Conservation (phyloP, 2,888 invertebrate genomes). For the Cosmia trapezina region DNA sequence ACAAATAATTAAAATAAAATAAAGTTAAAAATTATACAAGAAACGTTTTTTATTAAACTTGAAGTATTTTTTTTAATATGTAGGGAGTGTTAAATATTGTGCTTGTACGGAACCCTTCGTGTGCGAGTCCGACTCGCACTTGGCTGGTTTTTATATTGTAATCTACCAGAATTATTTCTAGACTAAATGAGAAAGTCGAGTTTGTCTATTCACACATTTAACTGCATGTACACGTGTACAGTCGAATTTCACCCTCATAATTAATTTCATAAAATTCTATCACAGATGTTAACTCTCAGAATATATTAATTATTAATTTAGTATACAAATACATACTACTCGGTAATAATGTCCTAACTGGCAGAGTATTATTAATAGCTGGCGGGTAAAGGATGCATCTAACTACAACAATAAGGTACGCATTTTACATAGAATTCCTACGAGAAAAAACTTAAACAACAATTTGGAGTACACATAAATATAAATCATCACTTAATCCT, state of each 20-base stretch:
- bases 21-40: no score
- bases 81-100: no score
- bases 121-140: no score
- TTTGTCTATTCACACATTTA: slow-evolving; percentile 35
- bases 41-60: no score
- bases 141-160: neutral
- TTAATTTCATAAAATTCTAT: slow-evolving; percentile 68
- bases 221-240: slow-evolving; percentile 49
- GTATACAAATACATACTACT: slow-evolving; percentile 46
- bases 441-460: slow-evolving; percentile 18
- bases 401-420: slow-evolving; percentile 43
- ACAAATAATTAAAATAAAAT: no score
- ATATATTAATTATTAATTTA: slow-evolving; percentile 52
- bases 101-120: no score
- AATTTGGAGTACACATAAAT: slow-evolving; percentile 35
- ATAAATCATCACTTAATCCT: slow-evolving; percentile 27
- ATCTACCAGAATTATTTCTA: slow-evolving; percentile 33
- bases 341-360: slow-evolving; percentile 45
- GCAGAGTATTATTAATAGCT: slow-evolving; percentile 57
- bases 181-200: slow-evolving; percentile 25
- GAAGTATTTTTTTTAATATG: no score
- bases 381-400: slow-evolving; percentile 42
- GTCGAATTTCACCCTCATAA: slow-evolving; percentile 49
- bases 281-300: slow-evolving; percentile 69
- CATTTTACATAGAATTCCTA: slow-evolving; percentile 37